A percentile compares a stretch with the other conserved stretches of the same genome.
Conservation (phyloP, 1,140 invertebrate species). For the Coptotermes formosanus region DNA sequence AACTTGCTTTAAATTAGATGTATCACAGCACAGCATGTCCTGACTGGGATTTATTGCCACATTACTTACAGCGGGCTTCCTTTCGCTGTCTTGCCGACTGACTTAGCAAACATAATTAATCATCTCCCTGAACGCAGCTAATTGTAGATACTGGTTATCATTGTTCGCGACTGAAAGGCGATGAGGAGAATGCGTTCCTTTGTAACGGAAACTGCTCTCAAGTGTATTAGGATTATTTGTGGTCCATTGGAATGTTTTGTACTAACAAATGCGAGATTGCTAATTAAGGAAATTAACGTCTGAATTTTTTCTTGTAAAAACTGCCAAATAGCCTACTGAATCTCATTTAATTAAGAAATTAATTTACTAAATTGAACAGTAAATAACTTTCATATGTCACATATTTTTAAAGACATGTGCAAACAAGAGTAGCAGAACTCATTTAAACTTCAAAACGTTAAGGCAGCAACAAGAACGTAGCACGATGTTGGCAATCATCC, state of each 20-base stretch:
- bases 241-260: background rate
- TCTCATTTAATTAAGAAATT: too few relatives aligned
- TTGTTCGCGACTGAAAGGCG: background rate
- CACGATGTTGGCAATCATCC: too few relatives aligned
- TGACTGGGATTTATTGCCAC: background rate
- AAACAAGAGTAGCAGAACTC: too few relatives aligned
- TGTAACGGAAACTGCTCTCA: too few relatives aligned
- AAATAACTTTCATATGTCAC: too few relatives aligned
- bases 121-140: background rate
- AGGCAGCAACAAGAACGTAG: too few relatives aligned
- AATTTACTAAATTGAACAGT: too few relatives aligned
- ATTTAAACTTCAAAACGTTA: too few relatives aligned
- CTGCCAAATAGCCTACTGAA: too few relatives aligned
- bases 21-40: background rate
- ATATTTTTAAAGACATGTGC: too few relatives aligned
- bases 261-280: background rate
- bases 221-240: background rate
- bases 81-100: background rate
- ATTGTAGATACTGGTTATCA: background rate
- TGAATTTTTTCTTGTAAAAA: background rate
- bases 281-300: background rate
- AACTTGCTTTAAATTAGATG: background rate
- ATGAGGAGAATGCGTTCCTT: background rate
- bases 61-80: background rate
- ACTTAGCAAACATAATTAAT: constrained; percentile 1